phyloP scores from a whole-genome alignment of 2,888 invertebrate genomes.

The Epinotia demarniana region DNA sequence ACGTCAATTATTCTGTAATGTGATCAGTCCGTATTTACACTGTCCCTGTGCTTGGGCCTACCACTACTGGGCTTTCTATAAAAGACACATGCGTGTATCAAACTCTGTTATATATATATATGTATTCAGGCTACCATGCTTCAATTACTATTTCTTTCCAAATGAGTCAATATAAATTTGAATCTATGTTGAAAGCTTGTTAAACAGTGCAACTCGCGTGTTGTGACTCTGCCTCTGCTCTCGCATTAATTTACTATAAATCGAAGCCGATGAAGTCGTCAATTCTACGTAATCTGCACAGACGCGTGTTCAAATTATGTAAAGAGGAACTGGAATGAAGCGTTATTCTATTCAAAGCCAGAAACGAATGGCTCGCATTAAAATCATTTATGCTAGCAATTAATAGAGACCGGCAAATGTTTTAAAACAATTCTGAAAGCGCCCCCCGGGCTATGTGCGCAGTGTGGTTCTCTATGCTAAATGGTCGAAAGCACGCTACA shows the following conservation, averaged over 20 bases:
- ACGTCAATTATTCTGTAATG: conserved; percentile 6
- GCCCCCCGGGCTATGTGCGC: conserved; percentile 61
- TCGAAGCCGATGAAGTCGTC: conserved; percentile 30
- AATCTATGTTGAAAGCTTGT: conserved; percentile 3
- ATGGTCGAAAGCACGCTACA: conserved; percentile 70
- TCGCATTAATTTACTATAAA: conserved; percentile 18
- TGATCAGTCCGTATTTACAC: neutral
- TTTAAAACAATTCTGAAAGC: conserved; percentile 60
- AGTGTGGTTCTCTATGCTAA: conserved; percentile 57
- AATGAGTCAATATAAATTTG: neutral
- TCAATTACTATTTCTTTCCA: neutral
- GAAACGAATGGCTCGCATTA: conserved; percentile 66
- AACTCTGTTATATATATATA: neutral
- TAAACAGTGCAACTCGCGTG: neutral
- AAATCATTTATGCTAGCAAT: conserved; percentile 74
- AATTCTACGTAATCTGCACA: conserved; percentile 23
- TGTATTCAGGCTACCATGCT: neutral
- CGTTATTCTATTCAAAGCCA: conserved; percentile 52
- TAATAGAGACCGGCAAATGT: conserved; percentile 68
- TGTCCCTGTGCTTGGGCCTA: neutral
- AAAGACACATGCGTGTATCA: neutral
- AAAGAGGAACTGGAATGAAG: conserved; percentile 28
- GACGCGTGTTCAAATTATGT: conserved; percentile 32
- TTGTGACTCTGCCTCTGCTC: neutral
- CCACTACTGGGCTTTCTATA: neutral